These are phyloP conservation scores for Meandrina meandrites DNA, from an alignment of 92 coral and sea anemone genomes.

Conservation along the genomic window DNA sequence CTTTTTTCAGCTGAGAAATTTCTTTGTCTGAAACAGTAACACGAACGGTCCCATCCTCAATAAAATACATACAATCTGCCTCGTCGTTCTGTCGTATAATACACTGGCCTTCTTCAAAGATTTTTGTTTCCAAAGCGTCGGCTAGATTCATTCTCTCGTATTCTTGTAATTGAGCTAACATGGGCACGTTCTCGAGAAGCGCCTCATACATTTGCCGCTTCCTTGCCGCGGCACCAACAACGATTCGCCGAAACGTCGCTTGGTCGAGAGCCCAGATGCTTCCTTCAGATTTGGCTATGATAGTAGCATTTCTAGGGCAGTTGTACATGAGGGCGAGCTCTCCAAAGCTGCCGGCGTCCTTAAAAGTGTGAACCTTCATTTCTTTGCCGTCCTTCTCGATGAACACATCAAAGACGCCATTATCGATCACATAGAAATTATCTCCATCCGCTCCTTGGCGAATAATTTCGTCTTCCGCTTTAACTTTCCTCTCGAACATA, in stretches of 20 bases:
- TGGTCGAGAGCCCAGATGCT: slow-evolving; percentile 95
- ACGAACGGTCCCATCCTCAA: slow-evolving; percentile 85
- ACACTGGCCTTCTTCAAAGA: slow-evolving; percentile 83
- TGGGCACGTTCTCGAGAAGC: slow-evolving; percentile 87
- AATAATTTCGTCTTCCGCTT: slow-evolving; percentile 78
- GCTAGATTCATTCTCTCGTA: slow-evolving; percentile 93
- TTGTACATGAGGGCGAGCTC: slow-evolving; percentile 98
- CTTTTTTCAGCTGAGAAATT: slow-evolving; percentile 75
- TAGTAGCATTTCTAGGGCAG: slow-evolving; percentile 98
- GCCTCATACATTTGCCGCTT: slow-evolving; percentile 85
- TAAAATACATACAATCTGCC: slow-evolving; percentile 99
- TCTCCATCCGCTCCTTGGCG: slow-evolving; percentile 98
- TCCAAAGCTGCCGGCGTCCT: slow-evolving; percentile 91
- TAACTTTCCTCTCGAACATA: slow-evolving; percentile 89
- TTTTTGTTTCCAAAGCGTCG: slow-evolving; percentile 87
- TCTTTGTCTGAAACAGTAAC: slow-evolving; percentile 82
- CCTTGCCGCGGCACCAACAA: slow-evolving; percentile 94
- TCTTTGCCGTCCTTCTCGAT: slow-evolving; percentile 60
- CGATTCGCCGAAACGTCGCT: slow-evolving; percentile 86
- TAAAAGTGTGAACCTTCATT: slow-evolving; percentile 90
- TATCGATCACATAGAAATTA: slow-evolving; percentile 93
- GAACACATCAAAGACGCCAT: slow-evolving; percentile 89
- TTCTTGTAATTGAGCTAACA: slow-evolving; percentile 77
- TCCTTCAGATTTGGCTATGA: slow-evolving; percentile 86
- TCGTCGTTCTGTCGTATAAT: slow-evolving; percentile 86